These are phyloP conservation scores for Antheraea yamamai DNA, from an alignment of 2,888 invertebrate genomes.

Conservation along the genomic window DNA sequence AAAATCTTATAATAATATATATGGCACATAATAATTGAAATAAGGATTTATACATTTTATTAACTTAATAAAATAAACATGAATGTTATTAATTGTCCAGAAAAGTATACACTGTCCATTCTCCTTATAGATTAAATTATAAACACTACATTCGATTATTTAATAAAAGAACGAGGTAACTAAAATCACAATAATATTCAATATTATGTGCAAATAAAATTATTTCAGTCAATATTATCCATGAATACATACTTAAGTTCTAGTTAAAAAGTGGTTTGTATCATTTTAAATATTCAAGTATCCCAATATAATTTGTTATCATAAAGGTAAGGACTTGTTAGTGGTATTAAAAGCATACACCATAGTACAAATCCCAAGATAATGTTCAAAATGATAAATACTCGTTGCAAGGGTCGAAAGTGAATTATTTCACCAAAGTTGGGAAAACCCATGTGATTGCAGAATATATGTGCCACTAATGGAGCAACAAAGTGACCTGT, in stretches of 20 bases:
- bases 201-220: conserved; percentile 3
- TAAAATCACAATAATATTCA: conserved; percentile 15
- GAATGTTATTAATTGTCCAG: background rate
- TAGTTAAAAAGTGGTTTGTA: background rate
- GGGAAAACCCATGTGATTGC: conserved; percentile 98
- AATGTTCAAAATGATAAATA: conserved; percentile 85
- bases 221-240: conserved; percentile 1
- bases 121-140: background rate
- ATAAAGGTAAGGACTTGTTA: conserved; percentile 87
- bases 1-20: conserved; percentile 15
- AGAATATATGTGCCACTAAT: conserved; percentile 94
- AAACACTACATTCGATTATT: background rate
- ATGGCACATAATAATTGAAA: conserved; percentile 21
- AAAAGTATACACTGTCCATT: background rate
- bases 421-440: conserved; percentile 85
- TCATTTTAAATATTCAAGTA: conserved; percentile 40
- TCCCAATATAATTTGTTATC: conserved; percentile 84
- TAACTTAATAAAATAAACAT: background rate
- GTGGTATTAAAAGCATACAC: conserved; percentile 88
- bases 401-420: conserved; percentile 76
- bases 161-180: conserved; percentile 6
- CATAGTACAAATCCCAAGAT: conserved; percentile 89
- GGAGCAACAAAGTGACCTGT: conserved; percentile 94
- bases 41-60: conserved; percentile 11
- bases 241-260: background rate